Percentiles rank a stretch among this genome's conserved stretches.
phyloP scores from a whole-genome alignment of 1,140 invertebrate species.

The Papilio dardanus region DNA sequence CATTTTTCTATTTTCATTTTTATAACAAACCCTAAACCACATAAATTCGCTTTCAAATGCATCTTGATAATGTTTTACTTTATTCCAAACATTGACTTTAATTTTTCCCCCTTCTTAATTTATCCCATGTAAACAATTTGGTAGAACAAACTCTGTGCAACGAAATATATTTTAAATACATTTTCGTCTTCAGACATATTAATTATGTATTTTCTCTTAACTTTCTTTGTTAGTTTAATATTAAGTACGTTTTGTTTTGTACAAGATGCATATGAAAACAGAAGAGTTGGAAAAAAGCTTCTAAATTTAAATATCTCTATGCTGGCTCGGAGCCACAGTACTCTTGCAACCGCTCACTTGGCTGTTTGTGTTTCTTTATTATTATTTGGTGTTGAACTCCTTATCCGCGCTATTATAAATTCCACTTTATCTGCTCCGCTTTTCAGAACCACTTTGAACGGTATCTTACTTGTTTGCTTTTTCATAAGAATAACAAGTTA shows the following conservation, averaged over 20 bases:
- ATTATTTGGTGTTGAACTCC: slow-evolving; percentile 31
- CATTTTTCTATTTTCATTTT: background rate
- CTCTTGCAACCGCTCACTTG: slow-evolving; percentile 23
- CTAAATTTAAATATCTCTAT: slow-evolving; percentile 29
- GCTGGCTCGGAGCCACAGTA: slow-evolving; percentile 9
- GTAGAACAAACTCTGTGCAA: slow-evolving; percentile 29
- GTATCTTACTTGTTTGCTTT: background rate
- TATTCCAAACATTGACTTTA: background rate
- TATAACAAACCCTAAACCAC: background rate
- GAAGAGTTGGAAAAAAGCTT: background rate
- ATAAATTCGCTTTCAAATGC: background rate
- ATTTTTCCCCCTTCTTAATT: background rate
- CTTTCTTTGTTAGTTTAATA: background rate
- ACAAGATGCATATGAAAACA: background rate
- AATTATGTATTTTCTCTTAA: too few relatives aligned
- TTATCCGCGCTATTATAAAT: slow-evolving; percentile 23
- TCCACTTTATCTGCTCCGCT: slow-evolving; percentile 8
- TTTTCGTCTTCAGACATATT: too few relatives aligned
- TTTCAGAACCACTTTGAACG: slow-evolving; percentile 14
- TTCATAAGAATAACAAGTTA: background rate
- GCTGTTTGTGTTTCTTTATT: slow-evolving; percentile 25
- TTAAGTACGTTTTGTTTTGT: background rate
- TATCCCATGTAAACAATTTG: background rate
- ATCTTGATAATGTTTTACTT: background rate
- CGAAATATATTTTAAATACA: too few relatives aligned